A percentile compares a stretch with the other conserved stretches of the same genome.
Conservation (phyloP, 2,113 vertebrate genomes). For the Plecturocebus donacophilus region DNA sequence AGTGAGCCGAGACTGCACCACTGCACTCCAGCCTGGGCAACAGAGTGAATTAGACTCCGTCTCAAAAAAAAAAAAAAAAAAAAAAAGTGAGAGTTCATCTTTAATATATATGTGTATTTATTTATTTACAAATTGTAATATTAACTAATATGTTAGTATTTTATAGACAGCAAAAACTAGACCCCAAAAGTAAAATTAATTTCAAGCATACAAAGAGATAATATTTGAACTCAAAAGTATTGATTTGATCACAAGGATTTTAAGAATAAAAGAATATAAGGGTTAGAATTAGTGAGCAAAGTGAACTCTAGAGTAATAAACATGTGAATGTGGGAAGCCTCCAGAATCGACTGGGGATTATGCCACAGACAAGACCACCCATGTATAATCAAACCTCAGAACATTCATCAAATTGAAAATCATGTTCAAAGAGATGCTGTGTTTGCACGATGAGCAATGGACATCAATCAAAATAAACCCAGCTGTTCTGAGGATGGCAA, state of each 20-base stretch:
- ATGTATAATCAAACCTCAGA: background rate
- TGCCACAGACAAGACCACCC: slow-evolving; percentile 12
- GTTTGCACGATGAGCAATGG: background rate
- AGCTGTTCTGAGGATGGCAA: background rate
- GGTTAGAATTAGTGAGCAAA: slow-evolving; percentile 3
- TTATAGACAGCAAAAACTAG: background rate
- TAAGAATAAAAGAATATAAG: background rate
- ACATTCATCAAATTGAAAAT: slow-evolving; percentile 45
- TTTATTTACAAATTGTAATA: background rate
- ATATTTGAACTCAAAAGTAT: background rate
- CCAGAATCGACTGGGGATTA: background rate
- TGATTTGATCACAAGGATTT: background rate
- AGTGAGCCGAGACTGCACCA: background rate
- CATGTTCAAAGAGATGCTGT: background rate
- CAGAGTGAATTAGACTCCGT: background rate
- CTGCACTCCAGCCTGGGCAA: background rate
- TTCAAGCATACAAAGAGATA: background rate
- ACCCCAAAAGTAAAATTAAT: background rate
- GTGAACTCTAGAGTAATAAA: background rate
- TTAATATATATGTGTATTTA: background rate
- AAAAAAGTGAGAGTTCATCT: background rate
- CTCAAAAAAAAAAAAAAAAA: background rate
- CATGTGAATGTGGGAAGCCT: background rate
- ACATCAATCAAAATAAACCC: slow-evolving; percentile 38
- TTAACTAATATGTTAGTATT: background rate